Evolutionary conservation across 2,797 vertebrate species (phyloP).

Genomic region (Cuculus canorus): DNA sequence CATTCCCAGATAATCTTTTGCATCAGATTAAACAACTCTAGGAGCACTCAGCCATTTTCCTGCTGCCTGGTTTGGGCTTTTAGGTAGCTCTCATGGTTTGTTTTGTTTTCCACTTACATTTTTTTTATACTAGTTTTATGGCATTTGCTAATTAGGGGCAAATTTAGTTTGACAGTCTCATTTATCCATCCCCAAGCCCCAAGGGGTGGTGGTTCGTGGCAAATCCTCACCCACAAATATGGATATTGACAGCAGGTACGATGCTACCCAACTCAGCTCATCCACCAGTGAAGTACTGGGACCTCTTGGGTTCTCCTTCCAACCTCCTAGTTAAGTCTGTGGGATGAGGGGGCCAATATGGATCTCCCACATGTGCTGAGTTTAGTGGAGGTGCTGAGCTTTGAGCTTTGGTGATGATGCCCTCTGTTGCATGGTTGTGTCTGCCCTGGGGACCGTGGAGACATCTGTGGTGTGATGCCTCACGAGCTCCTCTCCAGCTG

Average conservation of each 20-base stretch:
- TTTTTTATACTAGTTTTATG: neutral
- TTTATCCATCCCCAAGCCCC: neutral
- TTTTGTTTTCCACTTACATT: neutral
- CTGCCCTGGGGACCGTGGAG: neutral
- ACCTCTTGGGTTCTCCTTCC: neutral
- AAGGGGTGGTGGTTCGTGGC: neutral
- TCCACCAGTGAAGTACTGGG: rapidly evolving
- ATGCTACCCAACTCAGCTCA: neutral
- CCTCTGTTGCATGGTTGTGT: rapidly evolving
- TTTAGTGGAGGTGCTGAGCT: neutral
- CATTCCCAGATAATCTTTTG: neutral
- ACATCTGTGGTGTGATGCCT: neutral
- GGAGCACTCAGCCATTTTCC: neutral
- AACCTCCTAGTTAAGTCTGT: rapidly evolving
- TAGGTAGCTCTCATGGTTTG: neutral
- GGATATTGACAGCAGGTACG: rapidly evolving
- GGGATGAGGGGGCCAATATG: rapidly evolving
- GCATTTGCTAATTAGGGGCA: neutral
- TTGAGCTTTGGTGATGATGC: neutral
- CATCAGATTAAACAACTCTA: no score
- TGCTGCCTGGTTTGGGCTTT: neutral
- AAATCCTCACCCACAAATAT: neutral
- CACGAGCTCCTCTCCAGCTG: neutral
- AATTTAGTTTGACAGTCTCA: rapidly evolving
- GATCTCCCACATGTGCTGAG: neutral